These are phyloP conservation scores for Dryas iulia DNA, from an alignment of 1,140 invertebrate genomes.

Conservation along the genomic window DNA sequence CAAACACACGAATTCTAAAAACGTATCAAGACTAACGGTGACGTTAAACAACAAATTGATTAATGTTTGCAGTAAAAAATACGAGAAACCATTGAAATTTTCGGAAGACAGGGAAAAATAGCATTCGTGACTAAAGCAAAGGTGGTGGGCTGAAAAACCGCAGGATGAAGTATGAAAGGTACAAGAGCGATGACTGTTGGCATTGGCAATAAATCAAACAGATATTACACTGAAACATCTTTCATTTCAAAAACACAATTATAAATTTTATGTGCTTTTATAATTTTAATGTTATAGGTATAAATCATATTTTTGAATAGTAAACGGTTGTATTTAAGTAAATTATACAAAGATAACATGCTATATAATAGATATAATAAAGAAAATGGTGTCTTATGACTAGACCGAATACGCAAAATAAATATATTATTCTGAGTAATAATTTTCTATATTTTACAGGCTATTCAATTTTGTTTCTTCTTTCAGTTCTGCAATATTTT, in stretches of 20 bases:
- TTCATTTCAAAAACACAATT: constrained; percentile 2
- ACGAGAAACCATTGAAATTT: constrained; percentile 25
- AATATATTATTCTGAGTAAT: too few relatives aligned
- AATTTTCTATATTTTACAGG: too few relatives aligned
- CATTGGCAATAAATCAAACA: constrained; percentile 30
- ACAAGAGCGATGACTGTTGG: constrained; percentile 22
- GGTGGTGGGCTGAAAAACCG: constrained; percentile 16
- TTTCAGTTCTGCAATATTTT: too few relatives aligned
- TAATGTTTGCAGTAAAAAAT: constrained; percentile 19
- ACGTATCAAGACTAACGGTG: neutral
- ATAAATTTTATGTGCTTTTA: constrained; percentile 5
- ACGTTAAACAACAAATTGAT: neutral
- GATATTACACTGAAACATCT: constrained; percentile 6
- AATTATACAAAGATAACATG: too few relatives aligned
- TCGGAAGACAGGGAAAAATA: constrained; percentile 23
- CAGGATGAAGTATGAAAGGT: constrained; percentile 17
- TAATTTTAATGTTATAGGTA: too few relatives aligned
- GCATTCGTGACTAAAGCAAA: constrained; percentile 29
- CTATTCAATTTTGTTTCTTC: too few relatives aligned
- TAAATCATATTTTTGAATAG: too few relatives aligned
- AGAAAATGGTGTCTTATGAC: too few relatives aligned
- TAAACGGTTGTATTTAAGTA: too few relatives aligned
- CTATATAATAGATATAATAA: too few relatives aligned
- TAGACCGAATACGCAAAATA: too few relatives aligned
- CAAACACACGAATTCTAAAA: too few relatives aligned